Percentiles rank a stretch among this genome's conserved stretches.
Evolutionary conservation across 2,113 vertebrate genomes (phyloP).

Genomic region (Rhinoptilus africanus): DNA sequence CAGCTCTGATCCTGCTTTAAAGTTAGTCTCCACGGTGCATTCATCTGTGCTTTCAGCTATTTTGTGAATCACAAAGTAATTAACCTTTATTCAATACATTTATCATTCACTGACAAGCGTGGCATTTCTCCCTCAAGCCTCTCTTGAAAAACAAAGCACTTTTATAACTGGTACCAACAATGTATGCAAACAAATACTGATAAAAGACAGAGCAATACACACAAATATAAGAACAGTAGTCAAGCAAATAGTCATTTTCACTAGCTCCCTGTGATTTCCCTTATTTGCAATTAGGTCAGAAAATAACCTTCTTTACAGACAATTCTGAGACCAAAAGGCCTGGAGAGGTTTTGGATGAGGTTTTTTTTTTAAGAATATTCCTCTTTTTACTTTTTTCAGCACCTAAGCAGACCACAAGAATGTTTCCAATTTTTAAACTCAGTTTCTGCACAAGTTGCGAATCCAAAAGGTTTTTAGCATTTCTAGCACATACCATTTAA

Average conservation of each 20-base stretch:
- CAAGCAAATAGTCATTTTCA: background rate
- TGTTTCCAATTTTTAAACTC: background rate
- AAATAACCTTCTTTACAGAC: background rate
- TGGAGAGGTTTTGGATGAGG: background rate
- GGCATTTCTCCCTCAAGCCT: constrained; percentile 38
- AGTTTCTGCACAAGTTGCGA: background rate
- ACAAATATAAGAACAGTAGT: background rate
- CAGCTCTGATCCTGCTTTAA: background rate
- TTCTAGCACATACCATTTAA: background rate
- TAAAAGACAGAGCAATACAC: background rate
- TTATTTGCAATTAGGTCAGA: background rate
- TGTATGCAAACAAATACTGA: background rate
- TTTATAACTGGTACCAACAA: background rate
- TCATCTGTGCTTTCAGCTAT: background rate
- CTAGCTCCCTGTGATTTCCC: background rate
- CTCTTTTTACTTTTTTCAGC: background rate
- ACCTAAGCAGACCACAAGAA: background rate
- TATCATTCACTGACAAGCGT: background rate
- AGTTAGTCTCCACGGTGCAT: background rate
- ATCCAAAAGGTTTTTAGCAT: background rate
- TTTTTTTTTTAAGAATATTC: background rate
- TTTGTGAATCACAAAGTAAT: constrained; percentile 43
- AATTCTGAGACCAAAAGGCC: background rate
- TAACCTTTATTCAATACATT: constrained; percentile 55
- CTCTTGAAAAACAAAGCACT: background rate